phyloP scores from a whole-genome alignment of 2,113 vertebrate species.

The Melospiza melodia region DNA sequence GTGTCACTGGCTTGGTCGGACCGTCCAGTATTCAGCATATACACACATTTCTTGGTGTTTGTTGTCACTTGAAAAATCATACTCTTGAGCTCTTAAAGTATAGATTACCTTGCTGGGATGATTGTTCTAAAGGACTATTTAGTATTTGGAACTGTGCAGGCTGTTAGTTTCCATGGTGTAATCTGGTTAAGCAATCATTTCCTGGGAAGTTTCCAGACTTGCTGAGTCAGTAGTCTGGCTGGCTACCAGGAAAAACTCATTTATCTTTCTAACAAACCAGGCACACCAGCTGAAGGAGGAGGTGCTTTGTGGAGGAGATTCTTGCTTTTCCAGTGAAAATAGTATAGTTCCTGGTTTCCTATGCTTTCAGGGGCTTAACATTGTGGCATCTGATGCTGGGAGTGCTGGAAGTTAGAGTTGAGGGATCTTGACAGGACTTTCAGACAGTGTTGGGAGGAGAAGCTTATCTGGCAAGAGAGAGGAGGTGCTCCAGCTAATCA shows the following conservation, averaged over 20 bases:
- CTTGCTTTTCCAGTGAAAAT: conserved; percentile 11
- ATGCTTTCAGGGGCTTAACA: neutral
- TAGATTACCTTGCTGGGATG: conserved; percentile 47
- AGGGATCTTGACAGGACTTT: neutral
- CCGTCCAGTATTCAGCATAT: conserved; percentile 1
- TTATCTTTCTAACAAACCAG: conserved; percentile 42
- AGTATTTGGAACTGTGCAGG: conserved; percentile 56
- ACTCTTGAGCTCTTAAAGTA: conserved; percentile 12
- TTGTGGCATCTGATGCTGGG: neutral
- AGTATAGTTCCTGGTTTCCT: neutral
- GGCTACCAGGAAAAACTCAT: conserved; percentile 59
- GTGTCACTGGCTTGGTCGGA: neutral
- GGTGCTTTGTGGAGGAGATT: neutral
- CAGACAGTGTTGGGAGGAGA: neutral
- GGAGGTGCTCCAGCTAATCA: neutral
- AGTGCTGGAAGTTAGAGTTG: neutral
- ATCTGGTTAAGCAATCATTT: conserved; percentile 77
- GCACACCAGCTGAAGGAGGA: neutral
- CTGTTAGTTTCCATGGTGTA: conserved; percentile 77
- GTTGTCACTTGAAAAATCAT: neutral
- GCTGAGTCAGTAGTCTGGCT: conserved; percentile 71
- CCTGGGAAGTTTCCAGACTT: conserved; percentile 75
- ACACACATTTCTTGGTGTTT: neutral
- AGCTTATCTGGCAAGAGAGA: neutral
- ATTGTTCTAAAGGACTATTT: conserved; percentile 46